Evolutionary conservation across 2,113 vertebrate genomes (phyloP).

Genomic region (Platichthys stellatus): DNA sequence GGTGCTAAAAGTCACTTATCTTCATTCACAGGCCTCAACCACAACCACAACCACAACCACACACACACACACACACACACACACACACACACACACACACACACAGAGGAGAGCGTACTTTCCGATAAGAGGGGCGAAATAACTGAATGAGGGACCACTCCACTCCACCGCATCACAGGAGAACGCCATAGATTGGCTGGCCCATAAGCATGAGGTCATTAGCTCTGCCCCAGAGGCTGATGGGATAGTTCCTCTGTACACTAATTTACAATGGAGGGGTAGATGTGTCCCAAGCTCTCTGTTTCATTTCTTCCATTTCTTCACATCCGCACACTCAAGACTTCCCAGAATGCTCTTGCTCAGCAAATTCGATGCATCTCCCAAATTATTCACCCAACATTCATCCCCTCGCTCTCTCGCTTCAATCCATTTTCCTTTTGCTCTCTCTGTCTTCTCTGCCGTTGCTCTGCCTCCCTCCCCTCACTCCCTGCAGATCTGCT

Average conservation of each 20-base stretch:
- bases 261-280: conserved; percentile 34
- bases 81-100: background rate
- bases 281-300: background rate
- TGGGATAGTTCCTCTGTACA: conserved; percentile 57
- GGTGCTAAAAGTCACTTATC: conserved; percentile 65
- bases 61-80: background rate
- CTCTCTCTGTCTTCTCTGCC: background rate
- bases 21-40: conserved; percentile 47
- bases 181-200: conserved; percentile 66
- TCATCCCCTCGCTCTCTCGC: background rate
- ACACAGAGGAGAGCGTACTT: background rate
- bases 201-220: conserved; percentile 60
- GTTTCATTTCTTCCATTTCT: conserved; percentile 4
- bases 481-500: conserved; percentile 36
- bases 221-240: conserved; percentile 61
- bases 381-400: conserved; percentile 39
- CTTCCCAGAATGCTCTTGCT: conserved; percentile 32
- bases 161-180: conserved; percentile 38
- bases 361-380: conserved; percentile 42
- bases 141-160: conserved; percentile 59
- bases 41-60: conserved; percentile 25
- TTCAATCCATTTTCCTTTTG: conserved; percentile 28
- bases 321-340: conserved; percentile 1
- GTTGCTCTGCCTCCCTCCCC: conserved; percentile 9
- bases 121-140: conserved; percentile 47